Evolutionary conservation across 37 sponge, comb jelly and placozoan genomes (phyloP).

Genomic region (Tethya wilhelma): DNA sequence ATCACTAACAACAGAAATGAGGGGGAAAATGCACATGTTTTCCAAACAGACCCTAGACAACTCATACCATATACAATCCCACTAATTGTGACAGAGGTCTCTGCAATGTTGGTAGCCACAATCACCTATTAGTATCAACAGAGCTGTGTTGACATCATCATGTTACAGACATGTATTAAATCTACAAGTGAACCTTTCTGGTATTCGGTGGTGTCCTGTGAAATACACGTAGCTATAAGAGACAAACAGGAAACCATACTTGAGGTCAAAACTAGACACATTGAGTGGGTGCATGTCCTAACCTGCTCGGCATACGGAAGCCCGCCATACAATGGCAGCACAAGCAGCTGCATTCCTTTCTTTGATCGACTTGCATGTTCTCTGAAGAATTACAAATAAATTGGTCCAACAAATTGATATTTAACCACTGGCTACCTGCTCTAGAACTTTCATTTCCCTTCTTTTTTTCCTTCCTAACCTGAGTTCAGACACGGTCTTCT

Average conservation of each 20-base stretch:
- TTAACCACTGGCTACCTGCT: too few species aligned
- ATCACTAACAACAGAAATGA: slow-evolving; percentile 55
- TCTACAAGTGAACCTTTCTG: slow-evolving; percentile 52
- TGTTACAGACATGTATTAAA: neutral
- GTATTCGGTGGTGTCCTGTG: slow-evolving; percentile 73
- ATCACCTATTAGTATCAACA: slow-evolving; percentile 68
- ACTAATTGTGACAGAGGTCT: slow-evolving; percentile 89
- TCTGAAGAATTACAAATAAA: slow-evolving; percentile 17
- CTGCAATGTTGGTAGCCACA: slow-evolving; percentile 94
- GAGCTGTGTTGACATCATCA: neutral
- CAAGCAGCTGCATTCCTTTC: slow-evolving; percentile 67
- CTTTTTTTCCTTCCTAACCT: too few species aligned
- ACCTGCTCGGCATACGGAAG: slow-evolving; percentile 88
- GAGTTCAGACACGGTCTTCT: slow-evolving; percentile 38
- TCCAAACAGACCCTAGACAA: too few species aligned
- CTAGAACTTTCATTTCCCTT: too few species aligned
- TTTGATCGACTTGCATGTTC: slow-evolving; percentile 50
- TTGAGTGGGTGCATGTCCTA: neutral
- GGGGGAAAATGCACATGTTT: neutral
- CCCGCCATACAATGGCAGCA: slow-evolving; percentile 87
- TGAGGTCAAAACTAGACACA: neutral
- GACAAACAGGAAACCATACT: neutral
- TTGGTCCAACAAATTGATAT: too few species aligned
- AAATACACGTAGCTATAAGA: slow-evolving; percentile 70
- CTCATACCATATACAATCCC: slow-evolving; percentile 89